Percentiles rank a stretch among this genome's conserved stretches.
Conservation (phyloP, 2,113 vertebrate species). For the Thermophis baileyi region DNA sequence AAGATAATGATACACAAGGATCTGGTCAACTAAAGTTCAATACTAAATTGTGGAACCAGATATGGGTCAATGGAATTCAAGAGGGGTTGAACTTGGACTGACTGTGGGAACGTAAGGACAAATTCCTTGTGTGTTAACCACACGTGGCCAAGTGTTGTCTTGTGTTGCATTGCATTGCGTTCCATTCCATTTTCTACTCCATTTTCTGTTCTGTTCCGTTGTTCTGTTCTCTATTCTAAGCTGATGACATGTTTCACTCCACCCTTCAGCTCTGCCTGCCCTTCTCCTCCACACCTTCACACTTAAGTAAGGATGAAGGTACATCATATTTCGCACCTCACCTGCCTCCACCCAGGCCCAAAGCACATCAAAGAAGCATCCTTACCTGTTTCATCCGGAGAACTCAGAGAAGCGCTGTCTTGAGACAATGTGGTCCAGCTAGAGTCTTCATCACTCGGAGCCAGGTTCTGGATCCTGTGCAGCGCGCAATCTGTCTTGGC, state of each 20-base stretch:
- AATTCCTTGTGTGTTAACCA: too few relatives aligned
- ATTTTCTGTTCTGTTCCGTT: too few relatives aligned
- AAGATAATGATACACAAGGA: too few relatives aligned
- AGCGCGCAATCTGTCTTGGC: slow-evolving; percentile 87
- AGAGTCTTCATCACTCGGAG: slow-evolving; percentile 94
- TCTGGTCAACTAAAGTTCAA: too few relatives aligned
- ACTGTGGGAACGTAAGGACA: too few relatives aligned
- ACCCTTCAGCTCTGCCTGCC: background rate
- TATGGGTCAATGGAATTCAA: too few relatives aligned
- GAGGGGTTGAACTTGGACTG: too few relatives aligned
- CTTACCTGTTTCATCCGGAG: slow-evolving; percentile 86
- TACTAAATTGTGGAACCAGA: too few relatives aligned
- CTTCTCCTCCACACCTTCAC: accelerated
- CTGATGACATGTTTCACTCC: background rate
- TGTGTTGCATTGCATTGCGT: too few relatives aligned
- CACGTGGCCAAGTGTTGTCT: too few relatives aligned
- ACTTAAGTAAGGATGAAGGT: background rate
- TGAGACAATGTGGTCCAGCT: slow-evolving; percentile 98
- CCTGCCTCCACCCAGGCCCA: background rate
- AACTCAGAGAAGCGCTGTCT: slow-evolving; percentile 85
- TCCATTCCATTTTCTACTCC: too few relatives aligned
- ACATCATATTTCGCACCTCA: background rate
- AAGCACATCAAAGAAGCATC: accelerated
- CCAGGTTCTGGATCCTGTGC: slow-evolving; percentile 84
- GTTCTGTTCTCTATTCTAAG: background rate